Base-by-base conservation (phyloP, 2,113 vertebrate genomes). In the Agapornis roseicollis region DNA sequence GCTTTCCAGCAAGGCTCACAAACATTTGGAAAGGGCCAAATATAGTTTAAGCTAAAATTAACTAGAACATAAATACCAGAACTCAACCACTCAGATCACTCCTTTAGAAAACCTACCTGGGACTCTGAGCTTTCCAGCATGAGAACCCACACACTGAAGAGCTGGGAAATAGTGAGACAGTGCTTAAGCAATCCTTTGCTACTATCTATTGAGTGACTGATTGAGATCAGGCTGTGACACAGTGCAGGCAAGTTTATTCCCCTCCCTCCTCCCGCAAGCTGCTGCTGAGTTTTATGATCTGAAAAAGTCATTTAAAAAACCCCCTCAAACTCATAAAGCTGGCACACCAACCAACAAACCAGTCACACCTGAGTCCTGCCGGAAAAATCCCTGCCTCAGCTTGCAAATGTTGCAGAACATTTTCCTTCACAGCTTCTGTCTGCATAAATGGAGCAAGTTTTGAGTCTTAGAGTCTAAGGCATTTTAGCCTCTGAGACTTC, bases 371-470 rank as follows among this genome's bases (percentile, higher is more conserved):
- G 84, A 94, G 61, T 72, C 84, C 91, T 94, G 63, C 78, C 73
- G 46, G 74, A 87, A 84, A 87, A 90, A 65, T 70, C 86, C 74
- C 35, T 85, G 88, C 78, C 80, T 91, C 76, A 91, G 81, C 81
- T 95, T 91, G 84, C 61, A 91, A 81, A 91, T 84, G 50, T 82
- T 83, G 79, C 79, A 93, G 83, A 96, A 88, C 77, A 84, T 90
- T 93, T 88, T 71, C 55, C 88, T 90, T 95, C 47, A 71, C 89
- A 95, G 82, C 61, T 94, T 91, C 84, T 77, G 50, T 92, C 86
- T 70, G 50, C 60, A 80, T 41, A 80, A 70, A 68, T 0, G 1
- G 33, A 90, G 37, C 49, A 91, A 94, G 47, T 69, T 76, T 60
- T 49, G 49, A 92, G 61, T 10, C 31, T 46, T n/a, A 37, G 70